phyloP scores from a whole-genome alignment of 2,797 vertebrate species.

The Vultur gryphus region DNA sequence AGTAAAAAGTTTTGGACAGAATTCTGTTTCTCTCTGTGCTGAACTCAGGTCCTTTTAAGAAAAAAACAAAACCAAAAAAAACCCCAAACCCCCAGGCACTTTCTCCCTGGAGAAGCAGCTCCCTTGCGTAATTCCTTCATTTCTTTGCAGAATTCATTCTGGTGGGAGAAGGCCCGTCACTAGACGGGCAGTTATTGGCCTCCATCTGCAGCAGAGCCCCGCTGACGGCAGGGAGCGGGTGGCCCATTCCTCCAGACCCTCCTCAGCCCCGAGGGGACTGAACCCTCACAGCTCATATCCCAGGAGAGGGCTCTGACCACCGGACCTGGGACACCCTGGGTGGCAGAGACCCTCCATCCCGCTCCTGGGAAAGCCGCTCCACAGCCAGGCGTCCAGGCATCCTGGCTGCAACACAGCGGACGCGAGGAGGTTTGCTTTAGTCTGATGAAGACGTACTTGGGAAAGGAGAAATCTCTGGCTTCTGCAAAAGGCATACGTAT shows the following conservation, averaged over 20 bases:
- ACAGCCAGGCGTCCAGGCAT: neutral
- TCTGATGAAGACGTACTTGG: neutral
- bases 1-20: neutral
- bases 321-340: neutral
- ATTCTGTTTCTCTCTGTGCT: neutral
- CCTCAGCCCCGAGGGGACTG: too few species aligned
- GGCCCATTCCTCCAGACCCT: neutral
- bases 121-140: neutral
- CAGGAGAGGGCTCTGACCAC: neutral
- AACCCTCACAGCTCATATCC: neutral
- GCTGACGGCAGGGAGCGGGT: rapidly evolving
- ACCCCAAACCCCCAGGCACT: rapidly evolving
- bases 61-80: neutral
- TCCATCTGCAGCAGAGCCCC: neutral
- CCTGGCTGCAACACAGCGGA: neutral
- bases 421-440: neutral
- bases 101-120: neutral
- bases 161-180: neutral
- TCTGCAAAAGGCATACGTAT: neutral
- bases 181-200: neutral
- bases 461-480: neutral
- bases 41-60: neutral
- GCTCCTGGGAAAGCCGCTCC: neutral
- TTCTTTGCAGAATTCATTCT: neutral
- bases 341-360: neutral